Evolutionary conservation across 2,797 vertebrate genomes (phyloP).

Genomic region (Decapterus maruadsi): DNA sequence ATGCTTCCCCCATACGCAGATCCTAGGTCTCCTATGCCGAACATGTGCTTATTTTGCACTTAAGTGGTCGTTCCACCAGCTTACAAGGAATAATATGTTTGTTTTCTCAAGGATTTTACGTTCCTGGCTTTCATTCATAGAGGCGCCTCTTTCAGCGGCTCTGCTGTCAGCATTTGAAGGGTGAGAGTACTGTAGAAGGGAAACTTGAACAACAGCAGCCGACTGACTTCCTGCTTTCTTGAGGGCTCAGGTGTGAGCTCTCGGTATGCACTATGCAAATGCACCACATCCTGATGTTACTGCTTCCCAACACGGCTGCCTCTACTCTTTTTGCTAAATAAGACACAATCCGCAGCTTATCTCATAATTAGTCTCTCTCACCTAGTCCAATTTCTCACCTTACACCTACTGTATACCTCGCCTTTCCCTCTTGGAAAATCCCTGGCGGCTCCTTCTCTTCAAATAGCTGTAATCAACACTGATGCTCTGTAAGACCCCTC

Average conservation of each 20-base stretch:
- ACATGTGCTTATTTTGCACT: slow-evolving; percentile 37
- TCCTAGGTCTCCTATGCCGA: slow-evolving; percentile 28
- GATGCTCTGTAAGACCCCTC: slow-evolving; percentile 67
- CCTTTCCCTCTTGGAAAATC: slow-evolving; percentile 41
- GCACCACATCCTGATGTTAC: slow-evolving; percentile 46
- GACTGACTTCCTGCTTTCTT: slow-evolving; percentile 59
- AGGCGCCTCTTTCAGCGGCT: slow-evolving; percentile 50
- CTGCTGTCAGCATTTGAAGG: slow-evolving; percentile 62
- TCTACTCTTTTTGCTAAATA: slow-evolving; percentile 38
- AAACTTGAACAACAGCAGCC: slow-evolving; percentile 56
- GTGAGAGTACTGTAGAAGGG: slow-evolving; percentile 46
- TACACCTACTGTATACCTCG: slow-evolving; percentile 60
- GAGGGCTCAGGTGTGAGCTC: slow-evolving; percentile 55
- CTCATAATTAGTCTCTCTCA: slow-evolving; percentile 50
- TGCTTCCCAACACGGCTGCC: slow-evolving; percentile 14
- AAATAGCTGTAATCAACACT: slow-evolving; percentile 81
- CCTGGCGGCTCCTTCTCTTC: slow-evolving; percentile 57
- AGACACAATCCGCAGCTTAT: slow-evolving; percentile 41
- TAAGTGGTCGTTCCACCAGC: slow-evolving; percentile 25
- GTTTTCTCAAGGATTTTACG: slow-evolving; percentile 45
- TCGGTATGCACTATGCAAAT: slow-evolving; percentile 5
- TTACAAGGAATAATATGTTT: slow-evolving; percentile 51
- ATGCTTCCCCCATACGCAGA: slow-evolving; percentile 27
- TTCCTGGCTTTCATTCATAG: slow-evolving; percentile 45
- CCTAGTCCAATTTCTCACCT: slow-evolving; percentile 47